These are phyloP conservation scores for Drosophila arawakana DNA, from an alignment of 1,140 invertebrate species.

Conservation along the genomic window DNA sequence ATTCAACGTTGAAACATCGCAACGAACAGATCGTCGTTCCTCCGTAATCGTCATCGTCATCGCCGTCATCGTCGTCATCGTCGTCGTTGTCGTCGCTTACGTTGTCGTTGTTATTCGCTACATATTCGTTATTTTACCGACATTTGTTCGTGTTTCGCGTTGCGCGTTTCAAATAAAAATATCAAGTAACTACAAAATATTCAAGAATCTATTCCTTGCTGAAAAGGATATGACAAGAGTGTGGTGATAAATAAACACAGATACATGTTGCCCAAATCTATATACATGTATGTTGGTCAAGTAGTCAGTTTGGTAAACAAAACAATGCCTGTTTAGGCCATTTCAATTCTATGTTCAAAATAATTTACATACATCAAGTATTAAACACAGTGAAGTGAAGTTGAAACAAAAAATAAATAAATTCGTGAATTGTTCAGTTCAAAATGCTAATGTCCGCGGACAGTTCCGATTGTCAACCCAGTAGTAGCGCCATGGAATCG, in stretches of 20 bases:
- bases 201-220: neutral
- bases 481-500: slow-evolving; percentile 54
- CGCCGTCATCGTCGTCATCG: slow-evolving; percentile 34
- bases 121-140: slow-evolving; percentile 32
- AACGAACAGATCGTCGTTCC: slow-evolving; percentile 73
- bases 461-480: slow-evolving; percentile 78
- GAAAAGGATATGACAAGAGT: slow-evolving; percentile 32
- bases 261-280: neutral
- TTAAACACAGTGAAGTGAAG: slow-evolving; percentile 3
- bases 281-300: slow-evolving; percentile 9
- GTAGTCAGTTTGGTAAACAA: slow-evolving; percentile 9
- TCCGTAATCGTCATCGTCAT: slow-evolving; percentile 32
- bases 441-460: slow-evolving; percentile 84
- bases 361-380: neutral
- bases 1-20: slow-evolving; percentile 78
- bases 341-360: neutral
- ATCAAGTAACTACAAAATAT: slow-evolving; percentile 10
- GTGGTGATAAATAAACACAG: slow-evolving; percentile 18
- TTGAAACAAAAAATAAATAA: too few species aligned
- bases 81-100: slow-evolving; percentile 34
- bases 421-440: slow-evolving; percentile 6
- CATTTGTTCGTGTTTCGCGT: slow-evolving; percentile 33
- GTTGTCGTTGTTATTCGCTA: slow-evolving; percentile 28
- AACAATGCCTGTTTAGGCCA: slow-evolving; percentile 44
- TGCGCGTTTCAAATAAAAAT: slow-evolving; percentile 10